phyloP scores from a whole-genome alignment of 2,113 vertebrate genomes.

The Scomber scombrus region DNA sequence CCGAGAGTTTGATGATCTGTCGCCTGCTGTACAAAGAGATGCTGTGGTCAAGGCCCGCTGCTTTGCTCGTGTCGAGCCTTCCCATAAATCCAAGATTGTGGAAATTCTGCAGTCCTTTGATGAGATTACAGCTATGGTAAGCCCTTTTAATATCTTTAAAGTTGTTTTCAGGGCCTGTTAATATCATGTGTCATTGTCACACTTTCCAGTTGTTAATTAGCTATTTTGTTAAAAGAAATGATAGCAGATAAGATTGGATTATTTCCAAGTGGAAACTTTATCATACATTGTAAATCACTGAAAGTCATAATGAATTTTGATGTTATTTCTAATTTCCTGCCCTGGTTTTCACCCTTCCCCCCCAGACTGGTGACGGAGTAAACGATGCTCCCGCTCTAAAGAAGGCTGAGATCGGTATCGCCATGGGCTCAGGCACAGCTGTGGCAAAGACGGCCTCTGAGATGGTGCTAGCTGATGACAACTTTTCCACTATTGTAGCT shows the following conservation, averaged over 20 bases:
- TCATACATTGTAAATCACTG: neutral
- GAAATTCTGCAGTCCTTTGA: conserved; percentile 97
- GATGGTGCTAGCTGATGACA: conserved; percentile 98
- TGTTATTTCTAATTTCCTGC: neutral
- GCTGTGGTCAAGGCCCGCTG: conserved; percentile 95
- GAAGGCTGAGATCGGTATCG: conserved; percentile 98
- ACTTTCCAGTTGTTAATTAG: too few species aligned
- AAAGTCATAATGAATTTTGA: neutral
- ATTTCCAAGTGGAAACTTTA: neutral
- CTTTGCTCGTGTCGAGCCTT: conserved; percentile 96
- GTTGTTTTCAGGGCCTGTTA: neutral
- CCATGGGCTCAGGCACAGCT: conserved; percentile 98
- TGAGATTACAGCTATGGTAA: conserved; percentile 99
- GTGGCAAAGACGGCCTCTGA: conserved; percentile 98
- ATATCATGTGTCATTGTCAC: neutral
- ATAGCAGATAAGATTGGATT: neutral
- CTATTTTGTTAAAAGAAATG: too few species aligned
- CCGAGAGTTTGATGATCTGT: conserved; percentile 96
- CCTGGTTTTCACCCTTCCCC: conserved; percentile 1
- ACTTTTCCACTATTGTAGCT: conserved; percentile 97
- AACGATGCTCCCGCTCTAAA: conserved; percentile 98
- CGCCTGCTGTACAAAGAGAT: conserved; percentile 88
- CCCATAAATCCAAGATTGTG: conserved; percentile 98
- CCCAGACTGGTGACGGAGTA: conserved; percentile 96
- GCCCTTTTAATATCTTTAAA: neutral